phyloP scores from a whole-genome alignment of 2,113 vertebrate species.

The Ondatra zibethicus region DNA sequence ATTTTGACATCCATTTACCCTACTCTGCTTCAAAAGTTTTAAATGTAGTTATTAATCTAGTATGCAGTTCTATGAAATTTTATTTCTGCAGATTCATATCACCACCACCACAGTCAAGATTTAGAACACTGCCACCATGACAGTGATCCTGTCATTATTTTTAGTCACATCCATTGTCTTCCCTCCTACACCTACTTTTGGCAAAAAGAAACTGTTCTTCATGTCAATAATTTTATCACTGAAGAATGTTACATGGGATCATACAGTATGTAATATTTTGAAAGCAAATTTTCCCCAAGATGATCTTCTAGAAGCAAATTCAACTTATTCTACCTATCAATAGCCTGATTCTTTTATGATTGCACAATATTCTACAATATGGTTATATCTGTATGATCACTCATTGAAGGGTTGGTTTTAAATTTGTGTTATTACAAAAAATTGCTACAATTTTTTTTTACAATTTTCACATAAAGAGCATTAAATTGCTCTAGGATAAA shows the following conservation, averaged over 20 bases:
- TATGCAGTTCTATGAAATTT: slow-evolving; percentile 1
- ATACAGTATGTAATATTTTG: not conserved
- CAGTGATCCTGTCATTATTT: not conserved
- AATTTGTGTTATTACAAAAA: slow-evolving; percentile 24
- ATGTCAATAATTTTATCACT: slow-evolving; percentile 24
- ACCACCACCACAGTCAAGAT: not conserved
- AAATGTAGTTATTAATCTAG: not conserved
- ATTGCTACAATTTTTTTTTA: slow-evolving; percentile 3
- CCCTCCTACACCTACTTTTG: not conserved
- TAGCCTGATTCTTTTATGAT: not conserved
- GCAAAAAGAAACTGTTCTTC: not conserved
- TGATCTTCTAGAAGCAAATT: not conserved
- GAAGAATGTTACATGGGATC: slow-evolving; percentile 25
- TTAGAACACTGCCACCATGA: not conserved
- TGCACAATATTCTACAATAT: not conserved
- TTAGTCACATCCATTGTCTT: not conserved
- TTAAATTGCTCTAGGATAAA: slow-evolving; percentile 31
- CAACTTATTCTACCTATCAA: not conserved
- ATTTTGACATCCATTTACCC: not conserved
- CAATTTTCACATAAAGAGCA: not conserved
- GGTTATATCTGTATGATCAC: not conserved
- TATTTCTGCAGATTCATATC: not conserved
- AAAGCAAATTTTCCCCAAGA: not conserved
- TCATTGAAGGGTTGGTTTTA: not conserved
- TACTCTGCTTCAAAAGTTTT: slow-evolving; percentile 31